Evolutionary conservation across 2,888 invertebrate species (phyloP).

Genomic region (Bibio marci): DNA sequence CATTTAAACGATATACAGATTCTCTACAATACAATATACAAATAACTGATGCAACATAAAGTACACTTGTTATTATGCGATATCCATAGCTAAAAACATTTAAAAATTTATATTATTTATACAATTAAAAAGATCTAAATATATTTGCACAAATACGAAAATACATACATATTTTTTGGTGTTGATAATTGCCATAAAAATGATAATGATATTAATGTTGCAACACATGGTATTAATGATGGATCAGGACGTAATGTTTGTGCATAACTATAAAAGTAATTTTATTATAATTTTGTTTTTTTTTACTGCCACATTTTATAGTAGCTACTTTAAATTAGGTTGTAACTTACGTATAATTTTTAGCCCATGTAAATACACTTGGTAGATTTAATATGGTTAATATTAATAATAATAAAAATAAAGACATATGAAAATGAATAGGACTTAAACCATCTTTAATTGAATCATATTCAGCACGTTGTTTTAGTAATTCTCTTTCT

Average conservation of each 20-base stretch:
- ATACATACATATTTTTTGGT: slow-evolving; percentile 46
- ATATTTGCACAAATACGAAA: neutral
- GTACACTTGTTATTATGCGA: slow-evolving; percentile 17
- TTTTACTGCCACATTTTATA: no score
- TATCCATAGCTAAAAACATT: slow-evolving; percentile 12
- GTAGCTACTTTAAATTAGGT: neutral
- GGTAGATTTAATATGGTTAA: slow-evolving; percentile 53
- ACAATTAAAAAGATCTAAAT: neutral
- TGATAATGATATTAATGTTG: slow-evolving; percentile 39
- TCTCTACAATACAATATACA: slow-evolving; percentile 41
- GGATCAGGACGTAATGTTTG: slow-evolving; percentile 42
- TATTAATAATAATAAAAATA: slow-evolving; percentile 50
- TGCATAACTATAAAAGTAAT: slow-evolving; percentile 13
- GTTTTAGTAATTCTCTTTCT: slow-evolving; percentile 7
- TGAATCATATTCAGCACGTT: slow-evolving; percentile 14
- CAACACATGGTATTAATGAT: slow-evolving; percentile 37
- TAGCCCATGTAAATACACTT: slow-evolving; percentile 60
- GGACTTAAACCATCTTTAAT: slow-evolving; percentile 25
- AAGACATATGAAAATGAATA: slow-evolving; percentile 55
- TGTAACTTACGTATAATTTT: slow-evolving; percentile 51
- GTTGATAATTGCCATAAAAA: slow-evolving; percentile 49
- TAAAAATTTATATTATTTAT: neutral
- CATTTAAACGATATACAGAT: slow-evolving; percentile 40
- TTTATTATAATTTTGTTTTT: neutral
- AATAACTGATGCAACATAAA: slow-evolving; percentile 36